Evolutionary conservation across 2,888 invertebrate species (phyloP).

Genomic region (Phania funesta): DNA sequence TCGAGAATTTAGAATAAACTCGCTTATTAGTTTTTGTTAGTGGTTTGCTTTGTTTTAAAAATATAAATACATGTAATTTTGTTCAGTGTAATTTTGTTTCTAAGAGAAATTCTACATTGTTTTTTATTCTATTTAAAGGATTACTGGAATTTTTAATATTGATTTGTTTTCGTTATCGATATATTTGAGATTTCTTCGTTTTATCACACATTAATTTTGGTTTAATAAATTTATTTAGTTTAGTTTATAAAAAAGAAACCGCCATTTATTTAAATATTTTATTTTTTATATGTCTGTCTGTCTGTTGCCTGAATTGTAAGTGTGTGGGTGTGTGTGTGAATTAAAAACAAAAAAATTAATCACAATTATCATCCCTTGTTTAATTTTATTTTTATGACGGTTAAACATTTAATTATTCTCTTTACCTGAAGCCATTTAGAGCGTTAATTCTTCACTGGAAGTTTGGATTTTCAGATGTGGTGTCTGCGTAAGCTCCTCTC

Average conservation of each 20-base stretch:
- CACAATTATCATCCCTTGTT: constrained; percentile 49
- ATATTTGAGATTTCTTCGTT: constrained; percentile 18
- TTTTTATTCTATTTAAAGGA: constrained; percentile 31
- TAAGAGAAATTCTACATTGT: constrained; percentile 24
- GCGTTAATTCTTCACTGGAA: constrained; percentile 80
- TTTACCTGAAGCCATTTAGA: constrained; percentile 70
- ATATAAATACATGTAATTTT: constrained; percentile 26
- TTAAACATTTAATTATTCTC: constrained; percentile 8
- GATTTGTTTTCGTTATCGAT: neutral
- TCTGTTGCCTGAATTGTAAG: constrained; percentile 25
- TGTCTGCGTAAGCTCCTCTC: constrained; percentile 69
- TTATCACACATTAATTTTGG: constrained; percentile 58
- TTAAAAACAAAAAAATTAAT: constrained; percentile 24
- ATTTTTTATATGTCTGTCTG: constrained; percentile 39
- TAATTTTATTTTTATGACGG: constrained; percentile 42
- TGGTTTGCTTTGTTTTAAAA: constrained; percentile 14
- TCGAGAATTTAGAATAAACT: constrained; percentile 27
- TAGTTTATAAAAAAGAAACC: constrained; percentile 53
- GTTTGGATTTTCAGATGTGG: constrained; percentile 78
- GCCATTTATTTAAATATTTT: constrained; percentile 27
- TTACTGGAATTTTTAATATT: constrained; percentile 40
- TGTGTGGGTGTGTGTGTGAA: too few species aligned
- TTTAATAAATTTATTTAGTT: neutral
- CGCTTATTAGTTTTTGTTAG: neutral
- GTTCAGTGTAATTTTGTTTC: constrained; percentile 10